phyloP scores from a whole-genome alignment of 2,888 invertebrate genomes.

The Blastobasis lacticolella region DNA sequence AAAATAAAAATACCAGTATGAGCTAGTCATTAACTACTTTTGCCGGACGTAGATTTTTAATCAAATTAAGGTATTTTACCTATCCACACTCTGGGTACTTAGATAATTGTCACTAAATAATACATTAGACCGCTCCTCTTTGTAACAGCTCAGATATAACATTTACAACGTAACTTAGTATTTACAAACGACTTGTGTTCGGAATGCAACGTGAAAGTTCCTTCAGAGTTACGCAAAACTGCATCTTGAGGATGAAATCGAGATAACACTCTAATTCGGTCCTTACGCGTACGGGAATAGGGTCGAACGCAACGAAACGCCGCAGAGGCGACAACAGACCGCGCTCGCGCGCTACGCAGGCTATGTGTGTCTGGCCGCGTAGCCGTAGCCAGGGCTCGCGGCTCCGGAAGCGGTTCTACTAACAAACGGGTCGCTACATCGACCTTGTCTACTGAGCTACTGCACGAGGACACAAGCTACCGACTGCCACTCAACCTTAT shows the following conservation, averaged over 20 bases:
- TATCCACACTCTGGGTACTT: too few species aligned
- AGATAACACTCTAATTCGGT: slow-evolving; percentile 18
- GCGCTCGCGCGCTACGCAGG: slow-evolving; percentile 9
- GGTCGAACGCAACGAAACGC: slow-evolving; percentile 9
- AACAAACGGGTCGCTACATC: too few species aligned
- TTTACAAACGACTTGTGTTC: not conserved
- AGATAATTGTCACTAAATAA: too few species aligned
- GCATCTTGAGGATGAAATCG: not conserved
- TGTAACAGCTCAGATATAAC: too few species aligned
- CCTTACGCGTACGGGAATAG: slow-evolving; percentile 16
- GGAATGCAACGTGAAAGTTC: not conserved
- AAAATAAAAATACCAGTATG: too few species aligned
- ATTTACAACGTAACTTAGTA: too few species aligned
- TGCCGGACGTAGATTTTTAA: too few species aligned
- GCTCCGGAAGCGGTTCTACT: not conserved
- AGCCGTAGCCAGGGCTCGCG: not conserved
- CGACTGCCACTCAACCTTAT: not conserved
- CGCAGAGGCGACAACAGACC: slow-evolving; percentile 20
- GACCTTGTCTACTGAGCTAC: too few species aligned
- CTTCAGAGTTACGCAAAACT: not conserved
- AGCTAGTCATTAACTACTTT: too few species aligned
- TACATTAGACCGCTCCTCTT: too few species aligned
- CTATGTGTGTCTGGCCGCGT: slow-evolving; percentile 35
- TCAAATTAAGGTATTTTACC: too few species aligned
- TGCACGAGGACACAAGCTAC: too few species aligned